Percentiles rank a stretch among this genome's conserved stretches.
Conservation (phyloP, 1,140 invertebrate species). For the Lordiphosa clarofinis region DNA sequence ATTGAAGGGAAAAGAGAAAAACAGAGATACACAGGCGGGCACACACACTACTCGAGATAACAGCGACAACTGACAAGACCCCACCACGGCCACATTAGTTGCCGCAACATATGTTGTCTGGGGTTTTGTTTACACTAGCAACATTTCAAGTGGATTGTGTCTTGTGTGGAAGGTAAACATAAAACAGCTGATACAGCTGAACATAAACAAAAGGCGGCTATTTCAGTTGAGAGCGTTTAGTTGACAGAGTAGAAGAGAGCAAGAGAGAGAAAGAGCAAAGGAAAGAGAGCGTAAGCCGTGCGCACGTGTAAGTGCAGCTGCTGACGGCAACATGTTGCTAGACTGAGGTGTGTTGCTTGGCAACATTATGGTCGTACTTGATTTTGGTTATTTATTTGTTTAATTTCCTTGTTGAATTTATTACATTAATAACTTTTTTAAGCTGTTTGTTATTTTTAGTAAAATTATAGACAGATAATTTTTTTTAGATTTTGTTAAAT, state of each 20-base stretch:
- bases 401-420: no score
- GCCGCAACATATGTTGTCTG: slow-evolving; percentile 29
- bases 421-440: no score
- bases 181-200: slow-evolving; percentile 36
- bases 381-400: no score
- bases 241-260: neutral
- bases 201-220: slow-evolving; percentile 37
- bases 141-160: slow-evolving; percentile 24
- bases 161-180: slow-evolving; percentile 40
- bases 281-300: slow-evolving; percentile 1
- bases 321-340: slow-evolving; percentile 18
- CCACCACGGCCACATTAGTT: slow-evolving; percentile 2
- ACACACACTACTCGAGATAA: slow-evolving; percentile 24
- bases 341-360: neutral
- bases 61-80: slow-evolving; percentile 30
- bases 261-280: slow-evolving; percentile 8
- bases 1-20: slow-evolving; percentile 11
- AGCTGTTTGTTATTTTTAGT: no score
- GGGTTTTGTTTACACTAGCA: slow-evolving; percentile 26
- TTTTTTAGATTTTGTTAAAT: no score
- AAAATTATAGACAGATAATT: no score
- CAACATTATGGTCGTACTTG: slow-evolving; percentile 7
- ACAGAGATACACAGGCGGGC: slow-evolving; percentile 11
- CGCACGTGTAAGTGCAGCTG: slow-evolving; percentile 29
- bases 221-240: slow-evolving; percentile 3